Evolutionary conservation across 2,113 vertebrate species (phyloP).

Genomic region (Calidris pugnax): DNA sequence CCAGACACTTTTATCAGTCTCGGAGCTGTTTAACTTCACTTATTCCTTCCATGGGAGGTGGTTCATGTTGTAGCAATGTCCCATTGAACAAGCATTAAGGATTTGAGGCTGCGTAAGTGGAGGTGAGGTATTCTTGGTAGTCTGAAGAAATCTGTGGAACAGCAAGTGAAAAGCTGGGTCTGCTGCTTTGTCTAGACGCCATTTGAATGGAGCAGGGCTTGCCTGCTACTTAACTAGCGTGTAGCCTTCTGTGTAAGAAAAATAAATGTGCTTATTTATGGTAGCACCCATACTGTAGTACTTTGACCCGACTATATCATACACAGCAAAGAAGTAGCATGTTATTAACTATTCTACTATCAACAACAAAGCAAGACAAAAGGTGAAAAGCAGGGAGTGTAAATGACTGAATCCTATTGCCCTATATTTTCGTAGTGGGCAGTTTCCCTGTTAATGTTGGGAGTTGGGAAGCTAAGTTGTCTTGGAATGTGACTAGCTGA

Average conservation of each 20-base stretch:
- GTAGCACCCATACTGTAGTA: background rate
- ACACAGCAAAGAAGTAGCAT: background rate
- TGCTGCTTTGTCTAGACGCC: background rate
- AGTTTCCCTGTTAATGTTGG: background rate
- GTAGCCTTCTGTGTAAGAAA: constrained; percentile 9
- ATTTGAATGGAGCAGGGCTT: background rate
- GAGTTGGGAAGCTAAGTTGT: background rate
- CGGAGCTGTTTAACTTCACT: background rate
- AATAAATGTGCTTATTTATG: background rate
- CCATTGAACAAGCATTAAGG: background rate
- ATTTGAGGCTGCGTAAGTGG: background rate
- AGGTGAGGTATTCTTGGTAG: background rate
- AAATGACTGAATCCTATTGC: background rate
- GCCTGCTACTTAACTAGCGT: background rate
- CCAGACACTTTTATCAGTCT: background rate
- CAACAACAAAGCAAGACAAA: background rate
- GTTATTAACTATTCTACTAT: background rate
- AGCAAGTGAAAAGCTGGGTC: background rate
- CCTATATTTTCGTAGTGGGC: background rate
- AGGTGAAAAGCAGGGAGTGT: background rate
- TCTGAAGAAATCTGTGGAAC: background rate
- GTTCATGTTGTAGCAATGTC: background rate
- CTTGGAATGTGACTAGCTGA: background rate
- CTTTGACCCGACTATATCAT: background rate
- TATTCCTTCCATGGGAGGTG: background rate